Percentiles rank a stretch among this genome's conserved stretches.
These are phyloP conservation scores for Turnix velox DNA, from an alignment of 2,113 vertebrate species.

Conservation along the genomic window DNA sequence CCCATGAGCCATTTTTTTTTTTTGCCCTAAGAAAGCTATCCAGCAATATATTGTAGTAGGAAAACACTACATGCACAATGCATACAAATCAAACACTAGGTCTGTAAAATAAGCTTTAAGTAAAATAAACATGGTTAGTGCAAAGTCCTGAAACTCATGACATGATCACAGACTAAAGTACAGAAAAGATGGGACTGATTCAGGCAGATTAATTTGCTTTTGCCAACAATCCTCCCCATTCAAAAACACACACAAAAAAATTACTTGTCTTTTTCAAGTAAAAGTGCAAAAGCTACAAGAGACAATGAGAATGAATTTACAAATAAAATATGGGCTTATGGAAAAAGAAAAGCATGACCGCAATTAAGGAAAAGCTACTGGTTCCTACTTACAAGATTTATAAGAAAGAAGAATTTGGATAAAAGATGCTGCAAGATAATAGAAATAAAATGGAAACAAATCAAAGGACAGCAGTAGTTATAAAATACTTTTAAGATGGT, in stretches of 20 bases:
- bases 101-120: conserved; percentile 81
- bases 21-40: conserved; percentile 74
- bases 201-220: conserved; percentile 85
- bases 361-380: conserved; percentile 94
- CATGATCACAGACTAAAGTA: conserved; percentile 86
- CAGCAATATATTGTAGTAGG: conserved; percentile 75
- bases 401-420: conserved; percentile 99
- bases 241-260: conserved; percentile 83
- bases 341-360: conserved; percentile 83
- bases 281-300: conserved; percentile 81
- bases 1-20: conserved; percentile 84
- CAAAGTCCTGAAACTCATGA: conserved; percentile 84
- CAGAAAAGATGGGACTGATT: conserved; percentile 87
- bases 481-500: conserved; percentile 91
- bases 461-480: conserved; percentile 97
- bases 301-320: conserved; percentile 78
- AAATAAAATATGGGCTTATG: conserved; percentile 77
- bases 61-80: conserved; percentile 83
- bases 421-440: conserved; percentile 99
- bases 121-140: conserved; percentile 82
- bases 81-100: conserved; percentile 83
- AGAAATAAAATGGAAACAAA: conserved; percentile 99
- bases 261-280: conserved; percentile 77
- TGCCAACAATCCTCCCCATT: conserved; percentile 87
- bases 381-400: conserved; percentile 99